Evolutionary conservation across 2,888 invertebrate species (phyloP).

Genomic region (Matsumyia berberina): DNA sequence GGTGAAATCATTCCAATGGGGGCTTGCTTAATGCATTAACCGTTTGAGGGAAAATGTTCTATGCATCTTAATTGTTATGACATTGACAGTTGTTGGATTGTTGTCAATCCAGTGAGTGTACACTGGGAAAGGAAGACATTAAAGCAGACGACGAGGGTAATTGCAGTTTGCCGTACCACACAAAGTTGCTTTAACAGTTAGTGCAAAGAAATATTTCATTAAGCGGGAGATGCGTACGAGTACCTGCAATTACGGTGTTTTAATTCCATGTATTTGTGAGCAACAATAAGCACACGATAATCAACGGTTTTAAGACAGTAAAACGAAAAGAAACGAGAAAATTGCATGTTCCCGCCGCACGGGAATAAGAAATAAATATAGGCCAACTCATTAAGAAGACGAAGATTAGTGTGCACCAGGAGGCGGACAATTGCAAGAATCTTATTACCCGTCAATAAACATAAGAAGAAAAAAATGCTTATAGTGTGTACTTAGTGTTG

Average conservation of each 20-base stretch:
- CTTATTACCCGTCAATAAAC: slow-evolving; percentile 40
- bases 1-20: slow-evolving; percentile 34
- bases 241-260: slow-evolving; percentile 65
- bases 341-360: slow-evolving; percentile 44
- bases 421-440: slow-evolving; percentile 37
- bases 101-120: slow-evolving; percentile 40
- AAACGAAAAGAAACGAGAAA: slow-evolving; percentile 34
- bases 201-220: slow-evolving; percentile 61
- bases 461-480: slow-evolving; percentile 1
- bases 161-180: slow-evolving; percentile 36
- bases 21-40: slow-evolving; percentile 20
- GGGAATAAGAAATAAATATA: slow-evolving; percentile 30
- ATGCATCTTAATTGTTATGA: slow-evolving; percentile 40
- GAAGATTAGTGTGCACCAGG: slow-evolving; percentile 14
- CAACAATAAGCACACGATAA: slow-evolving; percentile 67
- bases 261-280: slow-evolving; percentile 68
- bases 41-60: slow-evolving; percentile 54
- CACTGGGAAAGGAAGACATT: background rate
- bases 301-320: slow-evolving; percentile 51
- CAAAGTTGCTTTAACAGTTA: slow-evolving; percentile 64
- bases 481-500: slow-evolving; percentile 2
- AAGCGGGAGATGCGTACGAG: slow-evolving; percentile 29
- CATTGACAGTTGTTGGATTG: slow-evolving; percentile 12
- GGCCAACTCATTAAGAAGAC: slow-evolving; percentile 54
- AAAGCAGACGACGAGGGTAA: slow-evolving; percentile 11